Base-by-base conservation (phyloP, 2,888 invertebrate genomes). In the Ephialtes manifestator region DNA sequence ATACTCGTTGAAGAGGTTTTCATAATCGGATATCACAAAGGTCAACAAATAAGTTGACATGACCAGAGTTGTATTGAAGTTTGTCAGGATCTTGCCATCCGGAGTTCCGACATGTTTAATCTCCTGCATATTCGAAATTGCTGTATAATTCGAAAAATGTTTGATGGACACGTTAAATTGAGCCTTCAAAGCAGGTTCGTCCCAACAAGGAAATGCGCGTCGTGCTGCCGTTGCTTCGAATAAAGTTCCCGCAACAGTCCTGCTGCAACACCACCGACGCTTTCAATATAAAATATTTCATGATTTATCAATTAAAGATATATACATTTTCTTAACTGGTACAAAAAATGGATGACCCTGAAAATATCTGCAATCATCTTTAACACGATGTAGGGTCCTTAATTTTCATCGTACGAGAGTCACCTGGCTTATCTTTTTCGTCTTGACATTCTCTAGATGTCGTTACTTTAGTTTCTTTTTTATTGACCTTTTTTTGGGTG, bases 21-120 rank as follows among this genome's bases (percentile, higher is more conserved):
- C 94, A 85, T 95, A 95, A 87, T 95, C 95, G 55, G 95, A 95
- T n/a, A 98, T 96, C 15, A 97, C 95, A 92, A 97, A 97, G 0
- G 97, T 97, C 7, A 97, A 95, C 24, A 98, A 94, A 91, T 98
- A 98, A 0, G 97, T 95, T 3, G 97, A 97, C 97, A 98, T 97
- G 13, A 95, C 93, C 0, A 95, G 94, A 0, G 96, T 96, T 71
- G 78, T 88, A 35, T 87, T 82, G 53, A 89, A 87, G 11, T 39
- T 70, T 8, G 89, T 89, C 72, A 87, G 83, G 13, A 85, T 51
- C 43, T 88, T 88, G 3, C 84, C 86, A 83, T 87, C 81, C 10
- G 43, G 70, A 13, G 77, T 51, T 53, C 81, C 75, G 20, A 31
- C 65, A 1, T 28, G 0, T 11, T 39, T 53, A 13, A 39, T 24